Evolutionary conservation across 2,888 invertebrate species (phyloP).

Genomic region (Lithosia quadra): DNA sequence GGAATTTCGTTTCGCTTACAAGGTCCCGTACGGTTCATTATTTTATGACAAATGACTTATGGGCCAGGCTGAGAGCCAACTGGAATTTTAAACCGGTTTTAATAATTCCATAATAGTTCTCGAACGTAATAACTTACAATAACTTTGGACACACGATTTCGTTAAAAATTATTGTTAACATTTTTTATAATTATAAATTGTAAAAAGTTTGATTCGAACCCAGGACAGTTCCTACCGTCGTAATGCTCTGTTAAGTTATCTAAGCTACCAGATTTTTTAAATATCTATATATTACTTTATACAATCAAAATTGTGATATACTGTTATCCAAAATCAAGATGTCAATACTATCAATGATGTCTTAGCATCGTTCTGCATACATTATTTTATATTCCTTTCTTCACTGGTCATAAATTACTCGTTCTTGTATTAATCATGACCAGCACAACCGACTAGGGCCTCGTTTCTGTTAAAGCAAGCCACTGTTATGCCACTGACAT

Average conservation of each 20-base stretch:
- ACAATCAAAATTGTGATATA: neutral
- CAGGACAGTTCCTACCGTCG: neutral
- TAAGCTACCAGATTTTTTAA: no score
- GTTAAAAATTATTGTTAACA: neutral
- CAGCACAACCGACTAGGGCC: no score
- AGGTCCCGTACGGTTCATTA: conserved; percentile 62
- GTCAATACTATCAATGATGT: neutral
- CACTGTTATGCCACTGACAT: no score
- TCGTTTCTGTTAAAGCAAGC: no score
- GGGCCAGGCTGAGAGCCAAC: conserved; percentile 37
- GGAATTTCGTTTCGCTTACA: conserved; percentile 51
- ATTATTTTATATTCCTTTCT: neutral
- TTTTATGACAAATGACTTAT: conserved; percentile 37
- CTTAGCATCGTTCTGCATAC: neutral
- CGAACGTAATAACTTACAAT: neutral
- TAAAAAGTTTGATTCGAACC: neutral
- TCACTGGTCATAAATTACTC: neutral
- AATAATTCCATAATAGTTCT: neutral
- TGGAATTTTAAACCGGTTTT: conserved; percentile 12
- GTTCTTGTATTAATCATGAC: no score
- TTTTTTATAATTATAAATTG: neutral
- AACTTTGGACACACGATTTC: neutral
- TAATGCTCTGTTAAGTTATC: neutral
- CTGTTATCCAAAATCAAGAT: neutral
- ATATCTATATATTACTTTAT: neutral